phyloP scores from a whole-genome alignment of 2,113 vertebrate species.

The Polyodon spathula region DNA sequence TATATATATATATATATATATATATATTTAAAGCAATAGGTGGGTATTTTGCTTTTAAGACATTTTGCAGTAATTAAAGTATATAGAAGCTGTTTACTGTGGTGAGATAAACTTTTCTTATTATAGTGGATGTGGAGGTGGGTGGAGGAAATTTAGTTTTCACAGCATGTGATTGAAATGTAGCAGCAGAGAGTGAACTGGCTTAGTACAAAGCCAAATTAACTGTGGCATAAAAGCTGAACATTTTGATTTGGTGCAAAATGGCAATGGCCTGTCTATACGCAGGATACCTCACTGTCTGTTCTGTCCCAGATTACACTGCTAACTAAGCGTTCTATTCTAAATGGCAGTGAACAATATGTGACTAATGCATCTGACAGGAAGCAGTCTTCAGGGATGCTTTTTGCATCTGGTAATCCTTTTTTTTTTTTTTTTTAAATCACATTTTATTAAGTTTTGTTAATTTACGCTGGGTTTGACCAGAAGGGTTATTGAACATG shows the following conservation, averaged over 20 bases:
- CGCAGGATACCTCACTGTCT: neutral
- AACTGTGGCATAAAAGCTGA: neutral
- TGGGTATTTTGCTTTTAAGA: too few species aligned
- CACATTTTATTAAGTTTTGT: conserved; percentile 3
- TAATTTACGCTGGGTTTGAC: neutral
- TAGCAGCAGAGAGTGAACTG: neutral
- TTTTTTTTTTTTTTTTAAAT: conserved; percentile 3
- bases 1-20: too few species aligned
- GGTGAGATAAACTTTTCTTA: neutral
- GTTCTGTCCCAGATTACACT: neutral
- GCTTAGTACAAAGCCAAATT: neutral
- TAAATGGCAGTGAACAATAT: neutral
- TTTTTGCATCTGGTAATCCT: neutral
- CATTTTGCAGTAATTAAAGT: too few species aligned
- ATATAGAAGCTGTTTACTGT: neutral
- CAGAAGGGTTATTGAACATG: conserved; percentile 4
- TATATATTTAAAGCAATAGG: too few species aligned
- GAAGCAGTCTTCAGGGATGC: neutral
- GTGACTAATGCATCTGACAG: conserved; percentile 1
- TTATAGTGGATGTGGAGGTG: neutral
- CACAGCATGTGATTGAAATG: neutral
- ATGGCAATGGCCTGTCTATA: neutral
- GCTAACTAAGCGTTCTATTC: too few species aligned
- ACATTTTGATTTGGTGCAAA: neutral
- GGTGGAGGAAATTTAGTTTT: neutral